These are phyloP conservation scores for Mechanitis messenoides DNA, from an alignment of 2,888 invertebrate genomes.

Conservation along the genomic window DNA sequence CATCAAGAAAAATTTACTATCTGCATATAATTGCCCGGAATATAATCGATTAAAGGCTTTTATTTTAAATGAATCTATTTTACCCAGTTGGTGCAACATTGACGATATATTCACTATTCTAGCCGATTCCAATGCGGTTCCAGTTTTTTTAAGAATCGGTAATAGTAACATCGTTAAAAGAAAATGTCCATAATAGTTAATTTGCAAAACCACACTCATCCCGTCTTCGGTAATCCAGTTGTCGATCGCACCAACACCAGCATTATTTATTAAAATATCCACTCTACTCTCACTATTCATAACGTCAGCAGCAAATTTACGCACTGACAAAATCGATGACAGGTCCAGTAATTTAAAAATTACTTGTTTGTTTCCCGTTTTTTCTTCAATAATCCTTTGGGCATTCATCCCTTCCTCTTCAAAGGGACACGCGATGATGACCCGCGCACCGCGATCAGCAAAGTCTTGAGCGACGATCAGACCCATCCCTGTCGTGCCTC, in stretches of 20 bases:
- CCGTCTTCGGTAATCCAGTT: slow-evolving; percentile 82
- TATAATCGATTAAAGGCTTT: slow-evolving; percentile 65
- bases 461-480: slow-evolving; percentile 57
- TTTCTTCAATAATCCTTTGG: slow-evolving; percentile 78
- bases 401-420: slow-evolving; percentile 51
- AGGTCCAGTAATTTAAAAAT: slow-evolving; percentile 84
- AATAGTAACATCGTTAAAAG: slow-evolving; percentile 90
- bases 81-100: slow-evolving; percentile 79
- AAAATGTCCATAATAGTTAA: slow-evolving; percentile 94
- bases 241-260: slow-evolving; percentile 81
- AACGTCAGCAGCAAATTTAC: slow-evolving; percentile 87
- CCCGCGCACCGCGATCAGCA: slow-evolving; percentile 57
- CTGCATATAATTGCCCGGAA: slow-evolving; percentile 68
- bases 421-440: slow-evolving; percentile 62
- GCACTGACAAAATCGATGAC: slow-evolving; percentile 83
- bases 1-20: slow-evolving; percentile 82
- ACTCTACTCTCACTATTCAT: slow-evolving; percentile 81
- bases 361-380: slow-evolving; percentile 81
- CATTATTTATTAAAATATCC: slow-evolving; percentile 90
- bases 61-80: slow-evolving; percentile 79
- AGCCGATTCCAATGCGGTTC: slow-evolving; percentile 72
- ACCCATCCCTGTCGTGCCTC: slow-evolving; percentile 63
- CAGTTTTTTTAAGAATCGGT: slow-evolving; percentile 80
- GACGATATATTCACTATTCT: slow-evolving; percentile 87
- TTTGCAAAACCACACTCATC: slow-evolving; percentile 89